Evolutionary conservation across 1,140 invertebrate species (phyloP), one percentile per base, ranked within the genome.

Genomic region (Drosophila pallidifrons): DNA sequence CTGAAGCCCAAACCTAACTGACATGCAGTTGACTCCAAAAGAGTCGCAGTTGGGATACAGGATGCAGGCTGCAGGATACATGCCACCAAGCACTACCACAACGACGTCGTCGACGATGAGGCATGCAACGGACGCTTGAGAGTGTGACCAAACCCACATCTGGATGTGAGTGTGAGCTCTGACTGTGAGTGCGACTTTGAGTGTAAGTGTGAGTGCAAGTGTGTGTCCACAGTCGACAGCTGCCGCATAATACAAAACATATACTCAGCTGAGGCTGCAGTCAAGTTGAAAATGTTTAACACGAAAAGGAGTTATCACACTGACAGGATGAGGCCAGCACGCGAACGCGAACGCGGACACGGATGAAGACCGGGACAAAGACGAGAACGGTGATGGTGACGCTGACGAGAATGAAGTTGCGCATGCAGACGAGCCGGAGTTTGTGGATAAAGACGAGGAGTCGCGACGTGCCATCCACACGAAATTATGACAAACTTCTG

Each of bases 221-320:
- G 66, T 78, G 66, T 80, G 68, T 70, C 52, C 61, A 55, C 70
- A 68, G 83, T 74, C 73, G 80, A 88, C 83, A 87, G 73, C 77
- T 80, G 82, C 79, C 81, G 82, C 82, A 86, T 86, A 86, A 81
- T 86, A 76, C 83, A 70, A 76, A 77, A 63, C 54, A 67, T 75
- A 74, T 54, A 51, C 68, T 43, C 80, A 49, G 63, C 57, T 57
- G 16, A 51, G 60, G 68, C 82, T 63, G 60, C 59, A 77, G 82
- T 77, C 79, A 69, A 81, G 80, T 59, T 88, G 81, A 88, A 88
- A 88, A 88, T 88, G 83, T 88, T 88, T 60, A 88, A 88, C 83
- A 88, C 83, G 80, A 88, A 88, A 88, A 88, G 83, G 83, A 88
- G 83, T 88, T 88, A 88, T 88, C 83, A 88, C 70, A 64, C 83